These are phyloP conservation scores for Phenganax marumi DNA, from an alignment of 92 coral and sea anemone genomes.

Conservation along the genomic window DNA sequence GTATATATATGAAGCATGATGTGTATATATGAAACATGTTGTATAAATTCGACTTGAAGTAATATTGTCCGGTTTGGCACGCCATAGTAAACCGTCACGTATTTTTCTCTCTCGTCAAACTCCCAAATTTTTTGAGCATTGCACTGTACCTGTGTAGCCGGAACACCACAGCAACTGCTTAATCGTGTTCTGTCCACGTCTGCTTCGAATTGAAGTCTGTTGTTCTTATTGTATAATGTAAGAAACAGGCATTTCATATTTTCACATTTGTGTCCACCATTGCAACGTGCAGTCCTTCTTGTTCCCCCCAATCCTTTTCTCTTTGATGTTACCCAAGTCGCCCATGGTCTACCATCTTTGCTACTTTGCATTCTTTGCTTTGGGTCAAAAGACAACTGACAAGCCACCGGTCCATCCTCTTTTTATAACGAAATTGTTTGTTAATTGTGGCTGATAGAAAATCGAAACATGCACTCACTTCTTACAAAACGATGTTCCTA, in stretches of 20 bases:
- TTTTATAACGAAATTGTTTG: too few species aligned
- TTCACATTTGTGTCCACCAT: conserved; percentile 51
- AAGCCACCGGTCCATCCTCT: conserved; percentile 25
- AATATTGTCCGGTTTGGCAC: too few species aligned
- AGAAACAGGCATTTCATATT: conserved; percentile 55
- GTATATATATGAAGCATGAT: too few species aligned
- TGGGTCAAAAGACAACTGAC: conserved; percentile 13
- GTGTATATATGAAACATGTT: too few species aligned
- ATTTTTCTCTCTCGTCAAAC: conserved; percentile 4
- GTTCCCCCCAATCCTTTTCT: conserved; percentile 46
- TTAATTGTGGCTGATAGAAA: background rate
- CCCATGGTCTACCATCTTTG: conserved; percentile 30
- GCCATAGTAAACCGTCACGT: conserved; percentile 40
- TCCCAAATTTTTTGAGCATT: conserved; percentile 42
- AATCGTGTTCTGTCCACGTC: background rate
- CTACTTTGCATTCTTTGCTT: conserved; percentile 21
- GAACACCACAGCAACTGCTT: conserved; percentile 14
- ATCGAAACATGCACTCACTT: background rate
- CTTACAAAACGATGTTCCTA: background rate
- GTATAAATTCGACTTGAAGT: too few species aligned
- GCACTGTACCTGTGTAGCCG: conserved; percentile 15
- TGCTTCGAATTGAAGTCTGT: conserved; percentile 2
- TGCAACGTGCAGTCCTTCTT: conserved; percentile 51
- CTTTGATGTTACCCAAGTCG: conserved; percentile 18
- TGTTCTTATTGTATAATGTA: conserved; percentile 37